Evolutionary conservation across 2,888 invertebrate species (phyloP), one percentile per base, ranked within the genome.

Genomic region (Rotaria magnacalcarata): DNA sequence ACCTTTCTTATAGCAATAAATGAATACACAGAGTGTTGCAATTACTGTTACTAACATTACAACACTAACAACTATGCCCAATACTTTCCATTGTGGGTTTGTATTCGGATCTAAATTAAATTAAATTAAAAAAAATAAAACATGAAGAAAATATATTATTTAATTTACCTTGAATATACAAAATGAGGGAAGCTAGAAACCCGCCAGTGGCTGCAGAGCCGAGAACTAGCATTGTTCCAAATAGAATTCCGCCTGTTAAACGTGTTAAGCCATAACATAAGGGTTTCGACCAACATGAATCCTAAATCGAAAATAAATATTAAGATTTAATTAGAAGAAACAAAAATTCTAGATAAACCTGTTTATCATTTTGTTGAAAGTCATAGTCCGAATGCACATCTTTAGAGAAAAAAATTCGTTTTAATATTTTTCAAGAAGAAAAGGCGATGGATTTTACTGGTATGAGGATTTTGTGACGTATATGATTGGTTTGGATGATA

Each of bases 1-100:
- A 24, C 47, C 80, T 1, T 80, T 24, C 24, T 80, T 80, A 4
- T 47, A 80, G 24, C 47, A 80, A 14, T 47, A 80, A 47, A 80
- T 47, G n/a, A 80, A n/a, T 47, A 47, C 11, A 8, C 16, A 11
- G 1, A 80, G n/a, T 11, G 47, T 80, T 5, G n/a, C 11, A 2
- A 80, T 0, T 14, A 80, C 47, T 11, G 80, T 80, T 47, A 80
- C 8, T 80, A 80, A 47, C 80, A 80, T 47, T 11, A 47, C n/a
- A n/a, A n/a, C 3, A 11, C 47, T 47, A 6, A 80, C 47, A 21
- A 24, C n/a, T 11, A 80, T 80, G 14, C 80, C 80, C 24, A 80
- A n/a, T 24, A 80, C 34, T 80, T 80, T 47, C 80, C 80, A 80
- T n/a, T 80, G 80, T n/a, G 80, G 10, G n/a, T 80, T 24, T 6